phyloP scores from a whole-genome alignment of 2,888 invertebrate species.

The Oasisia sp. region DNA sequence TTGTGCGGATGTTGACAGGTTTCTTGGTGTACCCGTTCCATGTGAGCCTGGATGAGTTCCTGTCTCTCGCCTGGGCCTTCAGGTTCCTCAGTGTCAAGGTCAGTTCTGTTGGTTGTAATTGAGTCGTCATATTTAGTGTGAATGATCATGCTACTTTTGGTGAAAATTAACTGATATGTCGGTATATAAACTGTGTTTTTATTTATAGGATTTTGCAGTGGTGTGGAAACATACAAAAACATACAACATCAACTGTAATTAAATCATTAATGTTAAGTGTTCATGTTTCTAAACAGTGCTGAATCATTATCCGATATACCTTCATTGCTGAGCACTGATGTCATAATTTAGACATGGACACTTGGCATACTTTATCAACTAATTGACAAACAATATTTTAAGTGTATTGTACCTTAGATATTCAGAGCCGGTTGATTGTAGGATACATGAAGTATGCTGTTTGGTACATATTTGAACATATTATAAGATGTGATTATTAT shows the following conservation, averaged over 20 bases:
- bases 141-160: not conserved
- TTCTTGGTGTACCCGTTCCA: not conserved
- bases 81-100: not conserved
- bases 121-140: not conserved
- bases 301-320: not conserved
- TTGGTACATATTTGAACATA: not conserved
- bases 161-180: not conserved
- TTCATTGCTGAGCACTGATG: not conserved
- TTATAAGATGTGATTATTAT: too few species aligned
- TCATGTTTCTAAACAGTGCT: not conserved
- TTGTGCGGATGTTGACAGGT: not conserved
- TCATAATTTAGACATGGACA: not conserved
- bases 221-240: not conserved
- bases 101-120: not conserved
- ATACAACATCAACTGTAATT: not conserved
- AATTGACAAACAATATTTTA: not conserved
- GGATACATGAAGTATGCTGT: not conserved
- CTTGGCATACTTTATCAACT: not conserved
- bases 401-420: not conserved
- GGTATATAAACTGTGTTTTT: not conserved
- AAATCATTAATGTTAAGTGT: not conserved
- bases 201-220: not conserved
- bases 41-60: not conserved
- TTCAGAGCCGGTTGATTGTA: not conserved
- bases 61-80: not conserved